A percentile compares a stretch with the other conserved stretches of the same genome.
These are phyloP conservation scores for Cordylochernes scorpioides DNA, from an alignment of 2,888 invertebrate species.

Conservation along the genomic window DNA sequence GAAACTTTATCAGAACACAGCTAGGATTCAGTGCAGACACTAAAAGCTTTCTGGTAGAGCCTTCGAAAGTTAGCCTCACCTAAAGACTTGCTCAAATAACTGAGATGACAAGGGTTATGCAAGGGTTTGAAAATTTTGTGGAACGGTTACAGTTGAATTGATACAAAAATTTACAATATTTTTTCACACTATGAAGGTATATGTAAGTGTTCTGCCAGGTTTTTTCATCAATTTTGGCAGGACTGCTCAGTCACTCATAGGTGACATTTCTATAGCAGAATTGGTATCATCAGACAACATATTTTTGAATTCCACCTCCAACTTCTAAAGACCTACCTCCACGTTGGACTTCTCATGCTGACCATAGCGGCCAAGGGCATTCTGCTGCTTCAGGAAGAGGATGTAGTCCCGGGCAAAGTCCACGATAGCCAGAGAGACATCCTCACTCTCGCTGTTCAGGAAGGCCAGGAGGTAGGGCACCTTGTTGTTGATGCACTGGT, in stretches of 20 bases:
- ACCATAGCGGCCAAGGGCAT: conserved; percentile 5
- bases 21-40: no score
- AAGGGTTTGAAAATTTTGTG: no score
- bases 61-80: no score
- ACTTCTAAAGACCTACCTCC: conserved; percentile 15
- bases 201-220: no score
- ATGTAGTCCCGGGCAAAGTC: conserved; percentile 28
- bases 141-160: no score
- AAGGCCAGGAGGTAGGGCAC: conserved; percentile 25
- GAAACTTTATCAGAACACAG: no score
- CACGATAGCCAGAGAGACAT: conserved; percentile 26
- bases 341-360: conserved; percentile 6
- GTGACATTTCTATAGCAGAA: conserved; percentile 2
- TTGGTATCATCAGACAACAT: not conserved
- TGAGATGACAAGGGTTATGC: no score
- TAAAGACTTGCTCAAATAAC: no score
- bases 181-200: no score
- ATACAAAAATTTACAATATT: no score
- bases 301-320: not conserved
- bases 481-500: conserved; percentile 24
- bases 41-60: no score
- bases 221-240: no score
- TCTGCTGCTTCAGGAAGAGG: conserved; percentile 14
- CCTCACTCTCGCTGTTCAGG: conserved; percentile 27
- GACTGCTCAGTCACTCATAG: conserved; percentile 3